Percentiles rank a stretch among this genome's conserved stretches.
Evolutionary conservation across 2,888 invertebrate genomes (phyloP).

Genomic region (Scelioninae gen. 1): DNA sequence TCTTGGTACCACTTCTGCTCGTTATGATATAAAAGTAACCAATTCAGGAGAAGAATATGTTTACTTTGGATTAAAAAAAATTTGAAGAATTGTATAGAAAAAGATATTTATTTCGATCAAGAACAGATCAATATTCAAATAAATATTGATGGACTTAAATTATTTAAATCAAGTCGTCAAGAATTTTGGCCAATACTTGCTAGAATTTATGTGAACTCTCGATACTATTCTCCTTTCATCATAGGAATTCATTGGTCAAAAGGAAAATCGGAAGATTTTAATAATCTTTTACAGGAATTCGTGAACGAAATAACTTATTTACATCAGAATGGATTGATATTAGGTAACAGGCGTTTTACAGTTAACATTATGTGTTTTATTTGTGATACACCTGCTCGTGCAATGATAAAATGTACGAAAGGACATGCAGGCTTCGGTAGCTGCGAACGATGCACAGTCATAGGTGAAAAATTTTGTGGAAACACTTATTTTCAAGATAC

Average conservation of each 20-base stretch:
- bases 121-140: constrained; percentile 21
- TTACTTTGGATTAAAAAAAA: constrained; percentile 49
- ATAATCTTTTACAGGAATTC: constrained; percentile 35
- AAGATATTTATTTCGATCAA: constrained; percentile 1
- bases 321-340: constrained; percentile 10
- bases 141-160: constrained; percentile 56
- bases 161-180: constrained; percentile 47
- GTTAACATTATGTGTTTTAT: constrained; percentile 57
- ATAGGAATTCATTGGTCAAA: constrained; percentile 52
- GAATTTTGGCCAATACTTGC: constrained; percentile 59
- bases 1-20: constrained; percentile 16
- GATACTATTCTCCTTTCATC: constrained; percentile 55
- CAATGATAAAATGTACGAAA: constrained; percentile 11
- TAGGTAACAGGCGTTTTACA: constrained; percentile 26
- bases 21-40: constrained; percentile 8
- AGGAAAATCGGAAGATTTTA: constrained; percentile 41
- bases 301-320: constrained; percentile 42
- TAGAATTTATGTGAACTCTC: constrained; percentile 34
- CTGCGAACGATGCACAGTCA: constrained; percentile 30
- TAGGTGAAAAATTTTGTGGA: not conserved
- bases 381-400: constrained; percentile 64
- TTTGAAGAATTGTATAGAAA: constrained; percentile 41
- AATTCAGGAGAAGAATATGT: constrained; percentile 5
- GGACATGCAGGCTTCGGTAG: constrained; percentile 1
- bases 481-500: not conserved